Percentiles rank a stretch among this genome's conserved stretches.
Conservation (phyloP, 2,888 invertebrate species). For the Drosophila paramelanica region DNA sequence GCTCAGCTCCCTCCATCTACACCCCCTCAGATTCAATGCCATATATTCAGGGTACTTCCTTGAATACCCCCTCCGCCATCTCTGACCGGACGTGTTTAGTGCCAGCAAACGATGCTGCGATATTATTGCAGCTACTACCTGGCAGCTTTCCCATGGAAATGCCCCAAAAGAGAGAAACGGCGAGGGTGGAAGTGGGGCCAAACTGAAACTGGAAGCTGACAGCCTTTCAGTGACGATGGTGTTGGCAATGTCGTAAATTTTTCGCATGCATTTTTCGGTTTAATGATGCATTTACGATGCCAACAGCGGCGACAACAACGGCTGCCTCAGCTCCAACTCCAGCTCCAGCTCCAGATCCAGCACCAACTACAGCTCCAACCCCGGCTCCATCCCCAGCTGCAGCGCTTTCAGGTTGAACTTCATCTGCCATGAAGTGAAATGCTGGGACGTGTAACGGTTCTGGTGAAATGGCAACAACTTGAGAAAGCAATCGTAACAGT, state of each 20-base stretch:
- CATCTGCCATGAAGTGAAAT: constrained; percentile 42
- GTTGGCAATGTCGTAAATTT: constrained; percentile 78
- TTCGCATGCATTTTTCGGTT: constrained; percentile 80
- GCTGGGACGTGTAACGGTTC: constrained; percentile 56
- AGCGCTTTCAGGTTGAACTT: constrained; percentile 9
- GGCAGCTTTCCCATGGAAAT: constrained; percentile 49
- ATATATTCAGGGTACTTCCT: constrained; percentile 25
- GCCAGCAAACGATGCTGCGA: constrained; percentile 63
- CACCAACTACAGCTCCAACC: constrained; percentile 5
- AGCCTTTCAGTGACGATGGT: constrained; percentile 61
- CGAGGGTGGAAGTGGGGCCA: not conserved
- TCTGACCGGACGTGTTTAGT: constrained; percentile 64
- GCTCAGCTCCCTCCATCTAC: constrained; percentile 5
- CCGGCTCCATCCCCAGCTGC: constrained; percentile 2
- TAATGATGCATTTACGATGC: constrained; percentile 83
- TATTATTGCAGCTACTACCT: constrained; percentile 71
- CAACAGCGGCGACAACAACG: constrained; percentile 67
- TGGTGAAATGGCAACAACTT: constrained; percentile 67
- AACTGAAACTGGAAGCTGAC: constrained; percentile 20
- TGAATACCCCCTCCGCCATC: not conserved
- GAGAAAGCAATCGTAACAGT: constrained; percentile 77
- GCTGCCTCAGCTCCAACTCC: constrained; percentile 8
- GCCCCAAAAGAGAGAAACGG: constrained; percentile 9
- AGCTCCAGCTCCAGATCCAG: constrained; percentile 8
- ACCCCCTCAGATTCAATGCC: constrained; percentile 4